Conservation (phyloP, 2,113 vertebrate genomes). For the Ageneiosus marmoratus region DNA sequence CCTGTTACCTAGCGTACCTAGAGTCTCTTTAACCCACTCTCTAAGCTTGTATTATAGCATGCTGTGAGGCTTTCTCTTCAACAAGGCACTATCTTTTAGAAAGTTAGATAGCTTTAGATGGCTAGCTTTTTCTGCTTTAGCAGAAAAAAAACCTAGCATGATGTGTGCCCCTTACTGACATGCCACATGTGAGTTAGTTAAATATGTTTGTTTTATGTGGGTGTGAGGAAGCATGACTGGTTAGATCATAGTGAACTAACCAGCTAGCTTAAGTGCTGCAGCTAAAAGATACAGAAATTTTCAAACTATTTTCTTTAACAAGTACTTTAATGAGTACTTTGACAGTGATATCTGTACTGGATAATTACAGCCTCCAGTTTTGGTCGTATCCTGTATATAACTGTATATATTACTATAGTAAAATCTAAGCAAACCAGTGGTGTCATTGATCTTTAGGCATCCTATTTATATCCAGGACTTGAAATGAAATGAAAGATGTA, state of each 20-base stretch:
- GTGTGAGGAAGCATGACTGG: not conserved
- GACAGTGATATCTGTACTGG: not conserved
- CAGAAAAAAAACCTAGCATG: not conserved
- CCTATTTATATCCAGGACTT: not conserved
- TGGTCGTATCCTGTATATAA: not conserved
- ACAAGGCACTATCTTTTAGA: not conserved
- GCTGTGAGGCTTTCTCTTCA: not conserved
- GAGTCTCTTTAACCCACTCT: not conserved
- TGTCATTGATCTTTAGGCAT: not conserved
- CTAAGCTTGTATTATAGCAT: not conserved
- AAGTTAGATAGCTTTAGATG: not conserved
- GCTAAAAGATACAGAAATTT: not conserved
- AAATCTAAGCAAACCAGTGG: not conserved
- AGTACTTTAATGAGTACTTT: too few species aligned
- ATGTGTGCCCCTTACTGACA: not conserved
- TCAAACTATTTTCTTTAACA: not conserved
- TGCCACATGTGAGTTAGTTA: not conserved
- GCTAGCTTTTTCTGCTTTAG: not conserved
- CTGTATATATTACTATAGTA: not conserved
- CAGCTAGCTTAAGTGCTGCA: not conserved
- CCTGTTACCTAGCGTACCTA: not conserved
- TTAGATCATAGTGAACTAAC: not conserved
- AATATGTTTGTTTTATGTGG: not conserved
- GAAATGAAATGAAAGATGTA: too few species aligned
- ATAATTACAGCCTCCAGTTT: not conserved